Percentiles rank a stretch among this genome's conserved stretches.
Conservation (phyloP, 1,140 invertebrate genomes). For the Drosophila parvula region DNA sequence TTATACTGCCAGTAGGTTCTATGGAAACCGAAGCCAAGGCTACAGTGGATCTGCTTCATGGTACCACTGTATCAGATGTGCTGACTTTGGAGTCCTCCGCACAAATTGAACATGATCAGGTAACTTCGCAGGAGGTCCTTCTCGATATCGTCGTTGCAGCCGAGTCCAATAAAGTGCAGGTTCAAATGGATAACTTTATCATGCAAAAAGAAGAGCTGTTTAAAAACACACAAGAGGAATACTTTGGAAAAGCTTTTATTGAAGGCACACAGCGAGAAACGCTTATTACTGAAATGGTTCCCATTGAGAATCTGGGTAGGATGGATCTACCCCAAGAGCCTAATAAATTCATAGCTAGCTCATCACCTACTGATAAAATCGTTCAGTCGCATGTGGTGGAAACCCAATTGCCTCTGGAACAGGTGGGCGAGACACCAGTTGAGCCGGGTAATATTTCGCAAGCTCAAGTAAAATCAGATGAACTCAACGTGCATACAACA, state of each 20-base stretch:
- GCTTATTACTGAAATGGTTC: conserved; percentile 45
- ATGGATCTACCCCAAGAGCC: conserved; percentile 7
- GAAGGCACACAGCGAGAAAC: conserved; percentile 62
- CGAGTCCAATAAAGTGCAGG: conserved; percentile 49
- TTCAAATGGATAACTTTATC: conserved; percentile 35
- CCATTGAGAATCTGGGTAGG: conserved; percentile 53
- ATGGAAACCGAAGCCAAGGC: conserved; percentile 39
- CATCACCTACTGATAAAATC: conserved; percentile 4
- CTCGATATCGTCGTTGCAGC: conserved; percentile 3
- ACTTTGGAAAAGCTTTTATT: conserved; percentile 65
- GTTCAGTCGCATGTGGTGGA: conserved; percentile 27
- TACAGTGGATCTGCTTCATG: conserved; percentile 28
- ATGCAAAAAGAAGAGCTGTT: conserved; percentile 60
- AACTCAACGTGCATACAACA: conserved; percentile 48
- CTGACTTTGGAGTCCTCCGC: conserved; percentile 39
- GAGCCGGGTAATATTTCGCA: background rate
- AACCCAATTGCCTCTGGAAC: conserved; percentile 36
- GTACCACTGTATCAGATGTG: conserved; percentile 40
- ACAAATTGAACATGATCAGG: conserved; percentile 7
- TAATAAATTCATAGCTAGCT: background rate
- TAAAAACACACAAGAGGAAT: background rate
- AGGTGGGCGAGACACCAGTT: conserved; percentile 14
- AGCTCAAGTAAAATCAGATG: conserved; percentile 31
- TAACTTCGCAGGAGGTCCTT: conserved; percentile 21
- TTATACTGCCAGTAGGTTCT: conserved; percentile 1